phyloP scores from a whole-genome alignment of 1,140 invertebrate genomes.

The Elymnias hypermnestra region DNA sequence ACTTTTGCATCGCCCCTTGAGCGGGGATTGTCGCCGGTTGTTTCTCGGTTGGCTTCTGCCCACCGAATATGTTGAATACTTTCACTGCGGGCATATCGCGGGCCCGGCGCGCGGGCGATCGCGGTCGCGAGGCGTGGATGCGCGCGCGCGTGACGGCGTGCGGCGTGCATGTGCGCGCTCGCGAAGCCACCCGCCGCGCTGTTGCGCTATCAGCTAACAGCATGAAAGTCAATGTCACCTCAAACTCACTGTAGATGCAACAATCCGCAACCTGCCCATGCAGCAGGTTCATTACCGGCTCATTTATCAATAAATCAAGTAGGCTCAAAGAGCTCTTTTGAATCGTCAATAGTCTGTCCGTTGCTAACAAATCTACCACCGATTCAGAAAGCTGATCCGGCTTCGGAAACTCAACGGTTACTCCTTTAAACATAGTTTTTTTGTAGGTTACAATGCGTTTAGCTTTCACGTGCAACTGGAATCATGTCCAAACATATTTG shows the following conservation, averaged over 20 bases:
- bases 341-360: too few relatives aligned
- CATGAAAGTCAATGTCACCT: conserved; percentile 69
- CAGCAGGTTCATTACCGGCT: conserved; percentile 1
- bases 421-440: too few relatives aligned
- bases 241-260: neutral
- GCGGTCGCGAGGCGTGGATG: conserved; percentile 53
- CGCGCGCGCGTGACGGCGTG: conserved; percentile 60
- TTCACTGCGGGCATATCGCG: conserved; percentile 74
- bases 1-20: conserved; percentile 66
- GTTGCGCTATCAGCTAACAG: conserved; percentile 44
- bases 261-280: conserved; percentile 4
- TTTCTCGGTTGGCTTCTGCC: conserved; percentile 68
- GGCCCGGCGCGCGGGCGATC: conserved; percentile 52
- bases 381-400: too few relatives aligned
- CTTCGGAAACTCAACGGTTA: too few relatives aligned
- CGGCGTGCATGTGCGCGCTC: conserved; percentile 55
- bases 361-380: too few relatives aligned
- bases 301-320: too few relatives aligned
- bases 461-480: too few relatives aligned
- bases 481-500: too few relatives aligned
- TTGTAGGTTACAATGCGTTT: too few relatives aligned
- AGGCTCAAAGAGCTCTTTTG: too few relatives aligned
- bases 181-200: conserved; percentile 24
- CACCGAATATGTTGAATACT: conserved; percentile 71
- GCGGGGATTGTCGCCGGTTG: conserved; percentile 40